These are phyloP conservation scores for Sinhomidia bicolor DNA, from an alignment of 2,888 invertebrate species.

Conservation along the genomic window DNA sequence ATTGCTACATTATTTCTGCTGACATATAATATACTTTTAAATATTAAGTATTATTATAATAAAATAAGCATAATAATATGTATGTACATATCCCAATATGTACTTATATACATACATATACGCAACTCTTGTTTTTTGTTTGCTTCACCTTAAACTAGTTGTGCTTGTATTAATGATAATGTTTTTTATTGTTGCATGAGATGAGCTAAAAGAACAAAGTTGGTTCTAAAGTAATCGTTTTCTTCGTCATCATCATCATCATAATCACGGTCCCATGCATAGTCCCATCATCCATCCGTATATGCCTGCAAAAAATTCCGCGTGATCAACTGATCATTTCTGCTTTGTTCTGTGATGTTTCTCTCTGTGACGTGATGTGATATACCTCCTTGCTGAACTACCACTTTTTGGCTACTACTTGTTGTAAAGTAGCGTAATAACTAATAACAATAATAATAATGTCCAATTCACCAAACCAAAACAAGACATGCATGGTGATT, in stretches of 20 bases:
- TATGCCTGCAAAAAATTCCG: constrained; percentile 45
- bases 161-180: constrained; percentile 53
- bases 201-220: constrained; percentile 64
- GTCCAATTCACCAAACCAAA: constrained; percentile 43
- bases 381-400: constrained; percentile 28
- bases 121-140: constrained; percentile 40
- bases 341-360: background rate
- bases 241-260: constrained; percentile 16
- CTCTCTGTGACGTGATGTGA: background rate
- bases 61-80: no score
- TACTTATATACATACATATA: background rate
- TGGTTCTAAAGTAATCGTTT: constrained; percentile 44
- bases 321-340: constrained; percentile 62
- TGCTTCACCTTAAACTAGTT: constrained; percentile 67
- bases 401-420: constrained; percentile 33
- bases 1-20: background rate
- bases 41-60: no score
- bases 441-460: constrained; percentile 30
- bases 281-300: no score
- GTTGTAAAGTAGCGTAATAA: constrained; percentile 25
- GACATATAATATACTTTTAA: no score
- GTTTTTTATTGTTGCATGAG: constrained; percentile 46
- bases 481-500: constrained; percentile 55
- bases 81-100: no score
- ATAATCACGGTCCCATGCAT: no score